Evolutionary conservation across 2,888 invertebrate genomes (phyloP).

Genomic region (Malthinus flaveolus): DNA sequence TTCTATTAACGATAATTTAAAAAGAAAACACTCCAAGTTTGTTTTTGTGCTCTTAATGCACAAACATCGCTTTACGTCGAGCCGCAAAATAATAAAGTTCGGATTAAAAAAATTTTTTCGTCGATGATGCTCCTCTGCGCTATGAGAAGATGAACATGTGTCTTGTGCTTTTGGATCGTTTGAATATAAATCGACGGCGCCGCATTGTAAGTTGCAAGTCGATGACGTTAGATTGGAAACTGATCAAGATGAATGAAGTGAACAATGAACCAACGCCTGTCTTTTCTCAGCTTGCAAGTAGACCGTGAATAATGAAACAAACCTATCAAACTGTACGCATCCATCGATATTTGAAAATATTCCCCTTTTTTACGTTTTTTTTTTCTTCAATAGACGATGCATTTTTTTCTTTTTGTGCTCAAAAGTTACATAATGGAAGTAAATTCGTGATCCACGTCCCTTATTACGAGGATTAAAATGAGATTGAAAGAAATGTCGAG

Average conservation of each 20-base stretch:
- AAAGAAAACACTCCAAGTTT: background rate
- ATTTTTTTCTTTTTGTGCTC: too few species aligned
- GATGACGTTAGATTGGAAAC: conserved; percentile 42
- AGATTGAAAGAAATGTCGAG: too few species aligned
- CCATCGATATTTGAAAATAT: conserved; percentile 16
- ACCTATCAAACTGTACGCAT: conserved; percentile 31
- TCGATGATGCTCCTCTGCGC: background rate
- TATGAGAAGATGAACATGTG: conserved; percentile 24
- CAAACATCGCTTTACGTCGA: background rate
- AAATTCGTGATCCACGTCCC: too few species aligned
- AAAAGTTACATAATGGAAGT: too few species aligned
- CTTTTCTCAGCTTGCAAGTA: conserved; percentile 23
- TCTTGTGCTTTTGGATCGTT: conserved; percentile 30
- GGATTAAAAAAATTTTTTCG: background rate
- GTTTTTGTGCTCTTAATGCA: too few species aligned
- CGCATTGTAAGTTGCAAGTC: conserved; percentile 20
- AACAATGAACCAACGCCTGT: conserved; percentile 30
- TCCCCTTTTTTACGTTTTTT: background rate
- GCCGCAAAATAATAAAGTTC: conserved; percentile 1
- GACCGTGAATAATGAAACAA: conserved; percentile 39
- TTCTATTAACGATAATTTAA: background rate
- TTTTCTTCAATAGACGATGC: background rate
- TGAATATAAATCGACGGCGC: conserved; percentile 42
- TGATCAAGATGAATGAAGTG: conserved; percentile 51
- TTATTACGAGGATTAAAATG: too few species aligned